These are phyloP conservation scores for Eulemur mongoz DNA, from an alignment of 2,797 vertebrate genomes.

Conservation along the genomic window DNA sequence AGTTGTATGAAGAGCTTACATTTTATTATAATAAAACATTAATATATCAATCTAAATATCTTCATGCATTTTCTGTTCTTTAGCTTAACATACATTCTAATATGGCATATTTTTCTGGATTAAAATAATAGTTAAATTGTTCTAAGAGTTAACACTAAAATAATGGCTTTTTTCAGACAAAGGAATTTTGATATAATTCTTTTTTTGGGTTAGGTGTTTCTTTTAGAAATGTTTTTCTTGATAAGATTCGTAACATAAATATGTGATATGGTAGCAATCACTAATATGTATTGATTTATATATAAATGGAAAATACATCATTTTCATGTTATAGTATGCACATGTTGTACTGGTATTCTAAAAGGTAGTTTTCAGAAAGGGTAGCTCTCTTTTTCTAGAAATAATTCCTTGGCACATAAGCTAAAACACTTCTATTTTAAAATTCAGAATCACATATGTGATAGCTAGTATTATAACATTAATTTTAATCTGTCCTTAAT, in stretches of 20 bases:
- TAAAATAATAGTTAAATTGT: background rate
- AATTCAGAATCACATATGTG: conserved; percentile 46
- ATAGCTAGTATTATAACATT: conserved; percentile 43
- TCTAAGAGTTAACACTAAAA: conserved; percentile 35
- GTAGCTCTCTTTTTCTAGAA: conserved; percentile 42
- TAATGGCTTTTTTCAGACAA: background rate
- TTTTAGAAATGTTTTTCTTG: conserved; percentile 38
- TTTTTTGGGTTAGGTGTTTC: conserved; percentile 36
- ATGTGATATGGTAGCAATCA: background rate
- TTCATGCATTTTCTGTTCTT: conserved; percentile 41
- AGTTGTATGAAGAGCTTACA: background rate
- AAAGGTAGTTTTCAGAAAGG: conserved; percentile 48
- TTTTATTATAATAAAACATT: conserved; percentile 40
- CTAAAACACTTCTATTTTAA: conserved; percentile 59
- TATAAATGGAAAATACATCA: background rate
- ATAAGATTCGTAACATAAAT: conserved; percentile 17
- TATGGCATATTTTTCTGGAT: background rate
- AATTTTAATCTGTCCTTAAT: conserved; percentile 57
- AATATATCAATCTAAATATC: background rate
- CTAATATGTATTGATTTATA: background rate
- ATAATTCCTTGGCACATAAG: conserved; percentile 42
- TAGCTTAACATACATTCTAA: conserved; percentile 57
- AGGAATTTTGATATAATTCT: conserved; percentile 35
- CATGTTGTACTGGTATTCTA: conserved; percentile 5
- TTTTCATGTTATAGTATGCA: background rate